Evolutionary conservation across 1,140 invertebrate genomes (phyloP).

Genomic region (Galendromus occidentalis): DNA sequence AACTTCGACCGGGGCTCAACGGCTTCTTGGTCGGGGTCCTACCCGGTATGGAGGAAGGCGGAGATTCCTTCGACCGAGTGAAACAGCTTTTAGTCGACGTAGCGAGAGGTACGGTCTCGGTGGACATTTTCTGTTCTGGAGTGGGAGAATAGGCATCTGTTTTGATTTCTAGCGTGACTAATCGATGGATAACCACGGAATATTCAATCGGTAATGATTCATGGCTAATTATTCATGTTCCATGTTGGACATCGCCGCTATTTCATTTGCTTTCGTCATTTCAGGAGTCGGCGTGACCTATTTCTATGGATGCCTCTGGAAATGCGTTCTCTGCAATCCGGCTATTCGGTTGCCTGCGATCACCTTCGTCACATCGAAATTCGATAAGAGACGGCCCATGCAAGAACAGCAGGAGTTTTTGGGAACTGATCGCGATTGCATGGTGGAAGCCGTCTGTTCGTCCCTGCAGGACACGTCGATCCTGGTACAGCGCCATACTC

Average conservation of each 20-base stretch:
- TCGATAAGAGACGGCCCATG: constrained; percentile 56
- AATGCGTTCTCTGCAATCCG: constrained; percentile 59
- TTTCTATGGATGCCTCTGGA: constrained; percentile 77
- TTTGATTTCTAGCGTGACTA: too few relatives aligned
- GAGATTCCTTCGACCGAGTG: constrained; percentile 68
- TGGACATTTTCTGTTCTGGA: too few relatives aligned
- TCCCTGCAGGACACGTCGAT: constrained; percentile 59
- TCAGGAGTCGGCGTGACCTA: constrained; percentile 47
- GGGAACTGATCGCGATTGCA: constrained; percentile 60
- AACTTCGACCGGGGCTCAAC: constrained; percentile 58
- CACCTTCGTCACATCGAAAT: constrained; percentile 56
- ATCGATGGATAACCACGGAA: too few relatives aligned
- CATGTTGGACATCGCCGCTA: background rate
- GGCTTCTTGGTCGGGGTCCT: constrained; percentile 66
- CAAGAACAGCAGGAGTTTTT: constrained; percentile 67
- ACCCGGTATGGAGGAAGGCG: constrained; percentile 69
- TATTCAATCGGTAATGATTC: background rate
- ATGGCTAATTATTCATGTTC: background rate
- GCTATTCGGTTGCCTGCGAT: constrained; percentile 64
- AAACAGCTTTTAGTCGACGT: background rate
- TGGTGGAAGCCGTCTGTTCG: constrained; percentile 50
- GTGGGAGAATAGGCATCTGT: too few relatives aligned
- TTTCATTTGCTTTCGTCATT: background rate
- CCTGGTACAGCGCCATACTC: constrained; percentile 61
- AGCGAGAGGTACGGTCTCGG: constrained; percentile 11